These are phyloP conservation scores for Saturnia japonica DNA, from an alignment of 2,888 invertebrate species.

Conservation along the genomic window DNA sequence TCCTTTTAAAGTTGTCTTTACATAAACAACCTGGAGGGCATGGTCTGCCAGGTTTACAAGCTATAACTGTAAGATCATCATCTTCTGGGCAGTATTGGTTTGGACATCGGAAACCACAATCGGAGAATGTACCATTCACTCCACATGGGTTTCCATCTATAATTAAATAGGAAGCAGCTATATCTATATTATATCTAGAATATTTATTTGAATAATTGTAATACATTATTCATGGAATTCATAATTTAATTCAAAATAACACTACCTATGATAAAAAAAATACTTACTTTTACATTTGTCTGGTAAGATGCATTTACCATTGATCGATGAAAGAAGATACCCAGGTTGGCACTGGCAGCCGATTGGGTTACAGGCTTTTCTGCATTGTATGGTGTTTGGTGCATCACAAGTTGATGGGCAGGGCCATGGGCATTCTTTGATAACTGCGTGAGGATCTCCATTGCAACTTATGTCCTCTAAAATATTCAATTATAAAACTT, in stretches of 20 bases:
- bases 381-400: constrained; percentile 35
- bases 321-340: constrained; percentile 33
- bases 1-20: constrained; percentile 38
- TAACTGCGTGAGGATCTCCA: constrained; percentile 37
- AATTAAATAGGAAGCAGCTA: constrained; percentile 22
- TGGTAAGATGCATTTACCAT: constrained; percentile 39
- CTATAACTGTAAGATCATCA: constrained; percentile 34
- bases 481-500: not conserved
- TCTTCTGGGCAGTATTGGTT: constrained; percentile 45
- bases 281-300: constrained; percentile 37
- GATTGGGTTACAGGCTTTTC: constrained; percentile 27
- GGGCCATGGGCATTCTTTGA: constrained; percentile 35
- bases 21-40: constrained; percentile 53
- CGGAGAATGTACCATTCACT: constrained; percentile 42
- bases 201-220: too few species aligned
- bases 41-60: constrained; percentile 40
- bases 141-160: constrained; percentile 48
- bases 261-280: not conserved
- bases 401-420: constrained; percentile 41
- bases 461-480: constrained; percentile 17
- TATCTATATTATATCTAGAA: too few species aligned
- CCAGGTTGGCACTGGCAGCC: constrained; percentile 43
- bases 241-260: not conserved
- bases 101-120: constrained; percentile 44
- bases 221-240: not conserved